A percentile compares a stretch with the other conserved stretches of the same genome.
These are phyloP conservation scores for Lycaon pictus DNA, from an alignment of 2,113 vertebrate genomes.

Conservation along the genomic window DNA sequence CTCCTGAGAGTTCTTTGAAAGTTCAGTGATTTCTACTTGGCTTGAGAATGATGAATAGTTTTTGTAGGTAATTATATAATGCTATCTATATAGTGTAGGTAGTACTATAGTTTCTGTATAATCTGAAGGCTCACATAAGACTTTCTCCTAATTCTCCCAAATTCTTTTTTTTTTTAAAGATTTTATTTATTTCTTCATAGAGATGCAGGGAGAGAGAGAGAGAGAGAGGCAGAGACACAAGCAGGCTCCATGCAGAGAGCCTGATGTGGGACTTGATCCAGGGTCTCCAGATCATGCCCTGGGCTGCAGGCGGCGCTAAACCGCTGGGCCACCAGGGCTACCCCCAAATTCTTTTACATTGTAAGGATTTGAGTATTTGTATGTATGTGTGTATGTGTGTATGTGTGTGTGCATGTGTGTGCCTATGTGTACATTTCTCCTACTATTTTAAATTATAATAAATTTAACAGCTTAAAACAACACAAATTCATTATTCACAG, in stretches of 20 bases:
- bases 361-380: not conserved
- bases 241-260: too few relatives aligned
- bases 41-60: not conserved
- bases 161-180: not conserved
- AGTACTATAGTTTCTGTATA: not conserved
- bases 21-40: not conserved
- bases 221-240: too few relatives aligned
- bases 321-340: too few relatives aligned
- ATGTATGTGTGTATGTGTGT: fast-evolving
- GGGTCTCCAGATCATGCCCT: too few relatives aligned
- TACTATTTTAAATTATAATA: not conserved
- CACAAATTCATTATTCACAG: not conserved
- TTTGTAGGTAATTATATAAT: not conserved
- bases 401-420: not conserved
- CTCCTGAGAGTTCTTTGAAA: not conserved
- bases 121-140: not conserved
- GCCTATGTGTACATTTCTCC: fast-evolving
- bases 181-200: too few relatives aligned
- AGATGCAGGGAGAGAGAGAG: too few relatives aligned
- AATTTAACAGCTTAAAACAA: not conserved
- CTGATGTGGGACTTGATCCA: too few relatives aligned
- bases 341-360: not conserved
- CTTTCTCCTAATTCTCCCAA: not conserved
- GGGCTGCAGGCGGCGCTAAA: too few relatives aligned
- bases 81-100: not conserved